Conservation (phyloP, 2,797 vertebrate genomes). For the Eremophila alpestris region DNA sequence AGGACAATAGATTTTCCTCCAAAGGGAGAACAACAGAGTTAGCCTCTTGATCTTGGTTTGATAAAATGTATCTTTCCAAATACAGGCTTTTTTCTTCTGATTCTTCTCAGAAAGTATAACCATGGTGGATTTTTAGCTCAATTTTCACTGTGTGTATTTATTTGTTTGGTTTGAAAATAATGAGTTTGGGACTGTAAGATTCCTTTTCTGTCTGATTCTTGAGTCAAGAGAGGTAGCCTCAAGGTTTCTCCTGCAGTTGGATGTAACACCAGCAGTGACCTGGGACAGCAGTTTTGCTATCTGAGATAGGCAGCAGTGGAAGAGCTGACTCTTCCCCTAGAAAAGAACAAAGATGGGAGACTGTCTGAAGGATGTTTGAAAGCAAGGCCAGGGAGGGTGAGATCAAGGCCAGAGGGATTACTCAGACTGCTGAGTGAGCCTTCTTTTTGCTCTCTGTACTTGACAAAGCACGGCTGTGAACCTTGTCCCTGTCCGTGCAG, state of each 20-base stretch:
- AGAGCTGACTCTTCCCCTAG: neutral
- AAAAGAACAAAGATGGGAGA: neutral
- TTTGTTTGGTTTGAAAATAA: neutral
- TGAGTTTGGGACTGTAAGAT: neutral
- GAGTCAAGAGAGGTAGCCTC: neutral
- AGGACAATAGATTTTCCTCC: neutral
- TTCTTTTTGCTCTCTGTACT: constrained; percentile 1
- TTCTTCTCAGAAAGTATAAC: neutral
- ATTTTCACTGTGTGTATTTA: neutral
- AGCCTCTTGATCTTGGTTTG: neutral
- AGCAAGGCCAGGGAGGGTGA: neutral
- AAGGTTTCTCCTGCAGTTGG: neutral
- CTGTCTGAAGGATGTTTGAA: neutral
- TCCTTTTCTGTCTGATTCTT: neutral
- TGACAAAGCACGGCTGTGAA: neutral
- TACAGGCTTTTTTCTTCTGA: neutral
- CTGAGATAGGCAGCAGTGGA: neutral
- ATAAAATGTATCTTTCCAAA: neutral
- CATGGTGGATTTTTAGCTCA: neutral
- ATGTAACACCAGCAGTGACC: neutral
- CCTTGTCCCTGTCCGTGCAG: neutral
- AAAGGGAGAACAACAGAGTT: neutral
- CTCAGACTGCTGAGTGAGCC: neutral
- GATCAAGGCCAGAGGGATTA: constrained; percentile 19
- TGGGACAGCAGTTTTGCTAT: neutral